Percentiles rank a stretch among this genome's conserved stretches.
Conservation (phyloP, 2,113 vertebrate species). For the Eptesicus fuscus region DNA sequence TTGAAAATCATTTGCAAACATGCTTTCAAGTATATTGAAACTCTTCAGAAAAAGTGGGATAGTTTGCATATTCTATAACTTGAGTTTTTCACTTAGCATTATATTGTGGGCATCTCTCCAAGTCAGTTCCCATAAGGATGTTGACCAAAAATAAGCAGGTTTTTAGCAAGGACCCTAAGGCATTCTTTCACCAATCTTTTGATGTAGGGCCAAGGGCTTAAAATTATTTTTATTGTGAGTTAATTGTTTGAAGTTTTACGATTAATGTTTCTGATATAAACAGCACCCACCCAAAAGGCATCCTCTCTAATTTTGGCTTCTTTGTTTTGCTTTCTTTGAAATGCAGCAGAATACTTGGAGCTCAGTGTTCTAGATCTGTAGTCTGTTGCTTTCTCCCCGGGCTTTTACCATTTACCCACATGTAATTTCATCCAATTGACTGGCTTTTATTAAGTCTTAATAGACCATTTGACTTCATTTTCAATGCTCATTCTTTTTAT, state of each 20-base stretch:
- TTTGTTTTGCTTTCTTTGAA: slow-evolving; percentile 67
- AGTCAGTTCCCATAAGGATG: neutral
- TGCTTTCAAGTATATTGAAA: neutral
- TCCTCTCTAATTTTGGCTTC: slow-evolving; percentile 37
- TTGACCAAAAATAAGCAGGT: neutral
- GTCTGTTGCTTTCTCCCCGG: neutral
- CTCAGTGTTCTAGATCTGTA: neutral
- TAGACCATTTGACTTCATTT: neutral
- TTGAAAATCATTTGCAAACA: neutral
- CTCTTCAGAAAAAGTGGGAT: neutral
- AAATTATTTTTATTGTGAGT: slow-evolving; percentile 36
- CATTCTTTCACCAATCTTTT: slow-evolving; percentile 18
- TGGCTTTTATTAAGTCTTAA: neutral
- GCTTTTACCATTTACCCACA: neutral
- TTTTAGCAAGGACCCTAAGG: slow-evolving; percentile 19
- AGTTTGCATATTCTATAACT: neutral
- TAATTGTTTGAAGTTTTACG: slow-evolving; percentile 54
- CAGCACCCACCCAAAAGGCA: neutral
- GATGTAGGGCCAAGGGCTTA: slow-evolving; percentile 17
- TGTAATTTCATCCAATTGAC: neutral
- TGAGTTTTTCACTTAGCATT: neutral
- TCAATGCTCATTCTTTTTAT: neutral
- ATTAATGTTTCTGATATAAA: slow-evolving; percentile 45
- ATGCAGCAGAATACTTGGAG: neutral
- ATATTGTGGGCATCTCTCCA: neutral